Percentiles rank a stretch among this genome's conserved stretches.
phyloP scores from a whole-genome alignment of 2,888 invertebrate species.

The Gerosis bhagava region DNA sequence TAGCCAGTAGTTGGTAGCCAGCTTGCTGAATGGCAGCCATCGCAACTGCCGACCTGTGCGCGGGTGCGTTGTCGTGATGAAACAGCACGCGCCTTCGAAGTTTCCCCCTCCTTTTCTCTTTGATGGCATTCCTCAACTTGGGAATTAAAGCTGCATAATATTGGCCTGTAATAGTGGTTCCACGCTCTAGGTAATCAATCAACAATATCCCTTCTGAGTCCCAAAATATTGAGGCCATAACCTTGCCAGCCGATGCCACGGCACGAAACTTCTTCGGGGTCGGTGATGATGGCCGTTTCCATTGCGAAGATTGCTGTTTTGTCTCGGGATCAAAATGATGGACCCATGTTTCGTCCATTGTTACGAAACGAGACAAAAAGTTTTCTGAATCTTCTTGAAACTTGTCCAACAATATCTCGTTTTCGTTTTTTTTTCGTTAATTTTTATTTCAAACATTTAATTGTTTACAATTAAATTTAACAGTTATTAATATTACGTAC shows the following conservation, averaged over 20 bases:
- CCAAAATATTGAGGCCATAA: slow-evolving; percentile 8
- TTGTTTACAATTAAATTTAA: too few species aligned
- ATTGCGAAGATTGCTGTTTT: too few species aligned
- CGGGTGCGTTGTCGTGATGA: background rate
- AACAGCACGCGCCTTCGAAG: slow-evolving; percentile 25
- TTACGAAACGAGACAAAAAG: too few species aligned
- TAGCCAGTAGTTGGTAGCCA: slow-evolving; percentile 28
- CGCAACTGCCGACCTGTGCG: slow-evolving; percentile 19
- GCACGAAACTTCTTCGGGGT: too few species aligned
- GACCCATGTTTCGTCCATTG: too few species aligned
- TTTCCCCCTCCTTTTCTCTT: slow-evolving; percentile 17
- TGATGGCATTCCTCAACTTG: slow-evolving; percentile 1
- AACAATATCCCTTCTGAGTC: background rate
- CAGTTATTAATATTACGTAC: too few species aligned
- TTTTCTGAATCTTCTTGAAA: too few species aligned
- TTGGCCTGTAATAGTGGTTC: background rate
- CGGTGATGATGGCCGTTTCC: too few species aligned
- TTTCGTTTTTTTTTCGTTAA: too few species aligned
- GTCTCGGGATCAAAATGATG: too few species aligned
- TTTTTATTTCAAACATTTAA: too few species aligned
- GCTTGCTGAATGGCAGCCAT: slow-evolving; percentile 33
- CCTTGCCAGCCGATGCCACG: background rate
- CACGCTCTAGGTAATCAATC: background rate
- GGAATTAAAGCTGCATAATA: background rate
- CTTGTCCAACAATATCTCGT: too few species aligned